Conservation (phyloP, 2,797 vertebrate genomes). For the Sebastes taczanowskii region DNA sequence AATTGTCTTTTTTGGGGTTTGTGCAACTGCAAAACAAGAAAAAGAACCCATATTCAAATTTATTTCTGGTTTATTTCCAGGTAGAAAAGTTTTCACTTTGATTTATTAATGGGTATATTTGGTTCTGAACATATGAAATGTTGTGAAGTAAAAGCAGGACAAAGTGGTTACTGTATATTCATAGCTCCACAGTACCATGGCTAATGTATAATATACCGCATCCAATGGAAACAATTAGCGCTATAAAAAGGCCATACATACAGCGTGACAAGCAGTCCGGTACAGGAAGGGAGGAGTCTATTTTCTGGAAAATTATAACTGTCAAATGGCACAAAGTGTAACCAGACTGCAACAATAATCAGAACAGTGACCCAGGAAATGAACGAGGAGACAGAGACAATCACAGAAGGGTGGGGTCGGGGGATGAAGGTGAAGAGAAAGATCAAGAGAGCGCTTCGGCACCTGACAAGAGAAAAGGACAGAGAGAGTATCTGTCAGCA, state of each 20-base stretch:
- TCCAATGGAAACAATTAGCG: conserved; percentile 49
- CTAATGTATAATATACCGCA: conserved; percentile 32
- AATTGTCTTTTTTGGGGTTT: neutral
- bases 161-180: conserved; percentile 35
- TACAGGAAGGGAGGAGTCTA: conserved; percentile 38
- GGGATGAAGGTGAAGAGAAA: conserved; percentile 24
- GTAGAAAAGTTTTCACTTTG: neutral
- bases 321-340: conserved; percentile 52
- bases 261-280: conserved; percentile 31
- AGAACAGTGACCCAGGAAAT: conserved; percentile 37
- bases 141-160: neutral
- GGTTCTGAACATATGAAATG: neutral
- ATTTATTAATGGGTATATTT: conserved; percentile 18
- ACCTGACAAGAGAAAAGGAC: conserved; percentile 15
- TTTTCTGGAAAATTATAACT: conserved; percentile 39
- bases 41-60: neutral
- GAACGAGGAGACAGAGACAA: conserved; percentile 20
- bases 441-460: conserved; percentile 27
- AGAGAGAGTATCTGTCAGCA: conserved; percentile 31
- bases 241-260: conserved; percentile 27
- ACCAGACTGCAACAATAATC: conserved; percentile 54
- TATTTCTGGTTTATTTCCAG: conserved; percentile 18
- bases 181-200: conserved; percentile 8
- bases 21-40: conserved; percentile 6
- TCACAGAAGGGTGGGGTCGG: conserved; percentile 29